Evolutionary conservation across 64 coral and sea anemone genomes (phyloP).

Genomic region (Orbicella faveolata): DNA sequence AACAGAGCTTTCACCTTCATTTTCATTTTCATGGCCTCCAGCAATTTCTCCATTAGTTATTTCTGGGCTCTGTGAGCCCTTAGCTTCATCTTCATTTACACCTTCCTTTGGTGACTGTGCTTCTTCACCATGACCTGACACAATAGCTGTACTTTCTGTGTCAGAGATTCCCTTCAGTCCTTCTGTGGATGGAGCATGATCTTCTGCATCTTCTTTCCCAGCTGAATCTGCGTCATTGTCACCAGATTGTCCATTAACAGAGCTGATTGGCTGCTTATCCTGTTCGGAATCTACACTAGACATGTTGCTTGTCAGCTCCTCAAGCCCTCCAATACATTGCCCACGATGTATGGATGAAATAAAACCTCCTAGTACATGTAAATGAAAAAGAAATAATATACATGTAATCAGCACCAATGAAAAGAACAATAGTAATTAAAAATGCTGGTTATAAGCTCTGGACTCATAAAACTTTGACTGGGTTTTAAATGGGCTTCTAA

Average conservation of each 20-base stretch:
- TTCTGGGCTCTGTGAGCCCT: not conserved
- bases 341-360: not conserved
- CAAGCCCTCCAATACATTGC: not conserved
- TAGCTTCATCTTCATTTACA: not conserved
- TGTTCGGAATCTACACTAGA: conserved; percentile 4
- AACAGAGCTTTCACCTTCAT: not conserved
- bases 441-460: too few relatives aligned
- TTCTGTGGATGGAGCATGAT: not conserved
- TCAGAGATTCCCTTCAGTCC: not conserved
- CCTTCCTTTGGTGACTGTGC: conserved; percentile 5
- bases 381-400: not conserved
- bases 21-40: conserved; percentile 5
- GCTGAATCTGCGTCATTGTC: not conserved
- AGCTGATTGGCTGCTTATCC: conserved; percentile 29
- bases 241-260: not conserved
- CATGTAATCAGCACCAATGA: too few relatives aligned
- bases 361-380: not conserved
- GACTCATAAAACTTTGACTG: too few relatives aligned
- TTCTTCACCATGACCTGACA: not conserved
- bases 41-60: not conserved
- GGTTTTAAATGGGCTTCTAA: too few relatives aligned
- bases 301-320: not conserved
- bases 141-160: not conserved
- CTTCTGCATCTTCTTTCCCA: not conserved
- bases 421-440: too few relatives aligned